phyloP scores from a whole-genome alignment of 2,888 invertebrate genomes.

The Frankliniella fusca region DNA sequence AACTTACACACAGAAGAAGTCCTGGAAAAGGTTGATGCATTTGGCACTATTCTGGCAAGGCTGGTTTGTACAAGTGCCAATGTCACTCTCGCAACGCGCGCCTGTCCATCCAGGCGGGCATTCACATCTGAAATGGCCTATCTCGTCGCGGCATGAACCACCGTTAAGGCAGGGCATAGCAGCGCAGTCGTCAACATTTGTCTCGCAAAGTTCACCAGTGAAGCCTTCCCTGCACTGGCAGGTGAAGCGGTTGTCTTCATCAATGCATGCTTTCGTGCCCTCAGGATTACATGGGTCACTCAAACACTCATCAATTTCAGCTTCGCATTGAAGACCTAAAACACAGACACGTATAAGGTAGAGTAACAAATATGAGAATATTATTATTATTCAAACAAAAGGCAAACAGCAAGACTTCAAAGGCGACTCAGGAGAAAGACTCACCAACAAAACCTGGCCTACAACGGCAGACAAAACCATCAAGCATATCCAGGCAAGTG shows the following conservation, averaged over 20 bases:
- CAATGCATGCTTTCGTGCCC: slow-evolving; percentile 85
- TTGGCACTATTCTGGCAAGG: slow-evolving; percentile 91
- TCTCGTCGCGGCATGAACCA: slow-evolving; percentile 81
- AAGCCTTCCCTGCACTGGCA: slow-evolving; percentile 90
- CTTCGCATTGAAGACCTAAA: slow-evolving; percentile 81
- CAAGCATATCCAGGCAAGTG: slow-evolving; percentile 78
- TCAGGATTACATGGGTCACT: slow-evolving; percentile 86
- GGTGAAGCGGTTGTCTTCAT: slow-evolving; percentile 78
- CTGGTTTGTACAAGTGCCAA: slow-evolving; percentile 77
- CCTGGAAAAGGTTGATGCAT: slow-evolving; percentile 88
- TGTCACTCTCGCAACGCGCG: slow-evolving; percentile 76
- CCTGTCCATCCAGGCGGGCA: slow-evolving; percentile 87
- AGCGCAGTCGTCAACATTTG: slow-evolving; percentile 81
- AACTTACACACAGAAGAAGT: slow-evolving; percentile 85
- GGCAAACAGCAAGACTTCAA: slow-evolving; percentile 27
- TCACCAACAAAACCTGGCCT: slow-evolving; percentile 79
- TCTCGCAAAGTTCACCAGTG: slow-evolving; percentile 59
- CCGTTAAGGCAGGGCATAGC: slow-evolving; percentile 82
- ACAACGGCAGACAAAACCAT: slow-evolving; percentile 89
- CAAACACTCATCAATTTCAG: slow-evolving; percentile 86
- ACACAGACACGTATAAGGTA: slow-evolving; percentile 27
- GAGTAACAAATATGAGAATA: background rate
- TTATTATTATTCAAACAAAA: background rate
- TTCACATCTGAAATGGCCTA: slow-evolving; percentile 75
- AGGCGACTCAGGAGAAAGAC: slow-evolving; percentile 31